Percentiles rank a stretch among this genome's conserved stretches.
Evolutionary conservation across 2,888 invertebrate species (phyloP).

Genomic region (Hermodice carunculata): DNA sequence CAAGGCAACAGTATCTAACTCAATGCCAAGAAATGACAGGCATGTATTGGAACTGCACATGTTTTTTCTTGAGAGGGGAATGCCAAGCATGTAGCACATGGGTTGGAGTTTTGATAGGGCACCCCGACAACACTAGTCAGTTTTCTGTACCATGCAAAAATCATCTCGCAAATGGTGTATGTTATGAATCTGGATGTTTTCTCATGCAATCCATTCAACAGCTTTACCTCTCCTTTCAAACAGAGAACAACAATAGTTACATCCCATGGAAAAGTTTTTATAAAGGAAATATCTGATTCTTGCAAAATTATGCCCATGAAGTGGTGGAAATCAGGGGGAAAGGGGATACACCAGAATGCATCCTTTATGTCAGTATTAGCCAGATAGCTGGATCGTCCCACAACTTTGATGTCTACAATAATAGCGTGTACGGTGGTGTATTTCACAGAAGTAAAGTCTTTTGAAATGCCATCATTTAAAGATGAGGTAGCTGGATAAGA

Average conservation of each 20-base stretch:
- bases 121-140: neutral
- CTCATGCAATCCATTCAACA: neutral
- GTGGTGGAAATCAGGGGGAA: neutral
- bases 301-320: constrained; percentile 8
- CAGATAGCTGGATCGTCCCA: constrained; percentile 7
- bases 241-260: neutral
- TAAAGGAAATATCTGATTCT: constrained; percentile 7
- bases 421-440: constrained; percentile 74
- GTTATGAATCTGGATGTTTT: neutral
- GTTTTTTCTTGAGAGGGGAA: neutral
- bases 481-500: constrained; percentile 18
- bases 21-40: neutral
- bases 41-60: neutral
- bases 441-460: neutral
- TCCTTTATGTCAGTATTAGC: constrained; percentile 16
- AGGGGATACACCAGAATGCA: constrained; percentile 9
- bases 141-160: neutral
- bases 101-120: neutral
- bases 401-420: constrained; percentile 78
- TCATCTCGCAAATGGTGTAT: neutral
- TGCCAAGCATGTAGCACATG: neutral
- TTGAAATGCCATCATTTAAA: constrained; percentile 10
- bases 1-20: neutral
- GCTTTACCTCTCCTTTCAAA: neutral
- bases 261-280: constrained; percentile 12